phyloP scores from a whole-genome alignment of 2,888 invertebrate species.

The Aphidoletes aphidimyza region DNA sequence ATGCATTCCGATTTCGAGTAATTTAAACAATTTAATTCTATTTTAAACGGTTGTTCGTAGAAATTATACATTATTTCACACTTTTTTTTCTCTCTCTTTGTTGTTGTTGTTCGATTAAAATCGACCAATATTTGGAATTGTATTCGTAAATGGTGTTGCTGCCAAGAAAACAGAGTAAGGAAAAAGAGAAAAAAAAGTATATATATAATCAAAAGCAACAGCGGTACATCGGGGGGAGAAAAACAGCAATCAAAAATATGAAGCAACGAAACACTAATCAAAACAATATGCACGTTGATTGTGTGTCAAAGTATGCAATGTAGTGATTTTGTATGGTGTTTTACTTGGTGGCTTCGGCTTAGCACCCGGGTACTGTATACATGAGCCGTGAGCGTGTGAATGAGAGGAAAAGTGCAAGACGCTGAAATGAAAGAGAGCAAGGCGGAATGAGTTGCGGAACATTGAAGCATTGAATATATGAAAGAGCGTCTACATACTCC shows the following conservation, averaged over 20 bases:
- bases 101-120: not conserved
- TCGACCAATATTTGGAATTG: not conserved
- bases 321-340: slow-evolving; percentile 7
- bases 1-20: slow-evolving; percentile 22
- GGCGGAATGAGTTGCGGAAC: not conserved
- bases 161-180: not conserved
- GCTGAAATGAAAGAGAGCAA: too few relatives aligned
- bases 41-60: not conserved
- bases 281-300: slow-evolving; percentile 51
- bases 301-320: not conserved
- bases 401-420: not conserved
- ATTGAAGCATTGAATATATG: not conserved
- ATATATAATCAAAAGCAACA: not conserved
- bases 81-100: slow-evolving; percentile 6
- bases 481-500: not conserved
- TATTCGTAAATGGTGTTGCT: not conserved
- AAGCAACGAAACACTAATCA: slow-evolving; percentile 32
- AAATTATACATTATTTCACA: not conserved
- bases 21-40: not conserved
- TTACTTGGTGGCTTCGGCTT: not conserved
- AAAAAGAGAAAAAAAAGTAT: not conserved
- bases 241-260: not conserved
- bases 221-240: not conserved
- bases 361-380: too few relatives aligned
- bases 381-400: not conserved